These are phyloP conservation scores for Silurus lanzhouensis DNA, from an alignment of 2,797 vertebrate species.

Conservation along the genomic window DNA sequence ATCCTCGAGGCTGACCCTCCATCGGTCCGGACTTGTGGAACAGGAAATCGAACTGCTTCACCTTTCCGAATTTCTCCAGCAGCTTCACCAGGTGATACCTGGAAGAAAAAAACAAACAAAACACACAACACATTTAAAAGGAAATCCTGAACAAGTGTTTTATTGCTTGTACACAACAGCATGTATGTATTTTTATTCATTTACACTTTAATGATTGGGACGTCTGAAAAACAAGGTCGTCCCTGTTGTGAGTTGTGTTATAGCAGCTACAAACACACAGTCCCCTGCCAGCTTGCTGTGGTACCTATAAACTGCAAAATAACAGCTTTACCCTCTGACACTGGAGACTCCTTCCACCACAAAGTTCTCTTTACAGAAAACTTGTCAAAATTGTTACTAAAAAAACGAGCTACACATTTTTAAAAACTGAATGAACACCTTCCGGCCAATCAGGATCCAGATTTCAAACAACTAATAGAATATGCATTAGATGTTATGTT, in stretches of 20 bases:
- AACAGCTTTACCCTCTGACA: background rate
- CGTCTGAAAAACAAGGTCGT: too few species aligned
- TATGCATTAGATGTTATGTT: background rate
- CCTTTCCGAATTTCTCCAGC: slow-evolving; percentile 94
- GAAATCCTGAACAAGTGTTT: background rate
- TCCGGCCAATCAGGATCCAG: slow-evolving; percentile 5
- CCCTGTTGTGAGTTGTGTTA: background rate
- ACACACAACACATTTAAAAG: background rate
- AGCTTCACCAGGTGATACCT: slow-evolving; percentile 96
- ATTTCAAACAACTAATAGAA: background rate
- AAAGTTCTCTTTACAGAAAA: background rate
- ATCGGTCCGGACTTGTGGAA: slow-evolving; percentile 97
- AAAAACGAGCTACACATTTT: background rate
- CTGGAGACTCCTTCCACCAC: background rate
- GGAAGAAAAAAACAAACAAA: slow-evolving; percentile 54
- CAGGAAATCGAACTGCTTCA: slow-evolving; percentile 98
- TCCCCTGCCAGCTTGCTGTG: background rate
- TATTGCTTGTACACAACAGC: background rate
- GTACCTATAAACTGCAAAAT: background rate
- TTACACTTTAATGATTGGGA: background rate
- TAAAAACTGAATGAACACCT: background rate
- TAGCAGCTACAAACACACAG: background rate
- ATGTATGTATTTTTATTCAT: background rate
- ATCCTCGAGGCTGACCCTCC: slow-evolving; percentile 96
- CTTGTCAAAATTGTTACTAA: background rate